Evolutionary conservation across 2,113 vertebrate genomes (phyloP).

Genomic region (Ia io): DNA sequence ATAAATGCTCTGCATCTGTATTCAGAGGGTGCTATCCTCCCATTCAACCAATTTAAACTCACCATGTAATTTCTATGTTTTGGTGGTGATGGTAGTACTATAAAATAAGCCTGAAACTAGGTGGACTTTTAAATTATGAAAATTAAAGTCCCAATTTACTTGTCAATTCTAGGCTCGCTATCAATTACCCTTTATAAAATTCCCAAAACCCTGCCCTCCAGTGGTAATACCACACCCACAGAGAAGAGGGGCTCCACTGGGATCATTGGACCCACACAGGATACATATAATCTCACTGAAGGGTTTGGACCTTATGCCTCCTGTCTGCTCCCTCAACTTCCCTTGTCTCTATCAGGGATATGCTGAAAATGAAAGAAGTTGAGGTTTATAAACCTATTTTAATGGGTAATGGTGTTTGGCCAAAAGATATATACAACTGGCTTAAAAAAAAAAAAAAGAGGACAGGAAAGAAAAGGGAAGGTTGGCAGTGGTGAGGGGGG

Average conservation of each 20-base stretch:
- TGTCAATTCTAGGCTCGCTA: neutral
- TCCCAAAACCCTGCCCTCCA: neutral
- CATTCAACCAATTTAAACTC: neutral
- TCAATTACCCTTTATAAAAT: neutral
- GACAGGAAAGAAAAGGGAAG: fast-evolving
- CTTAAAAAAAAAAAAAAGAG: neutral
- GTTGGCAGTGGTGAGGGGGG: neutral
- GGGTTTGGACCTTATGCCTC: neutral
- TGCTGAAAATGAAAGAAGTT: neutral
- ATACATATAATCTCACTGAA: neutral
- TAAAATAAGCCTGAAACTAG: neutral
- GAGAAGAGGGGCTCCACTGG: fast-evolving
- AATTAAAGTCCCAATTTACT: neutral
- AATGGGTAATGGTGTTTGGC: neutral
- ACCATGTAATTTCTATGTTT: neutral
- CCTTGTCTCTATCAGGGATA: neutral
- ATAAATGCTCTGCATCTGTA: neutral
- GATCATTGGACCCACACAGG: fast-evolving
- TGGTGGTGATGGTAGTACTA: neutral
- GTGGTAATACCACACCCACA: neutral
- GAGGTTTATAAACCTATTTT: neutral
- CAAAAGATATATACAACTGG: neutral
- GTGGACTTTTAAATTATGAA: neutral
- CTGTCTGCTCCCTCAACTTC: neutral
- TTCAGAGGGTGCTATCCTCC: neutral